Conservation (phyloP, 2,113 vertebrate genomes). For the Bombycilla garrulus region DNA sequence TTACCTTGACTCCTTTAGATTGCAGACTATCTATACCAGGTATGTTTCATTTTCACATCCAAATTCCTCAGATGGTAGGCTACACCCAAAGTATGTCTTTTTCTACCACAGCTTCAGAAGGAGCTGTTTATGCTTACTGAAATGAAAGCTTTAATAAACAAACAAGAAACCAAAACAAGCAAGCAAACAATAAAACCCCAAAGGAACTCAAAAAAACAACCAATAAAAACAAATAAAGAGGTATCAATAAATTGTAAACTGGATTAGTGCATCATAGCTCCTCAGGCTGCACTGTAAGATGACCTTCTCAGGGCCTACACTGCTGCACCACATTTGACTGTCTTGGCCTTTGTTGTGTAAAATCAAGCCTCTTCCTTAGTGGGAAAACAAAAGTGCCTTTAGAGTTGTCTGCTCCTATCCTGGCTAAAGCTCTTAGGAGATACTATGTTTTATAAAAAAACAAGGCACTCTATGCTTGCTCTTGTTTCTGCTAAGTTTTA, state of each 20-base stretch:
- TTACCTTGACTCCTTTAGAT: background rate
- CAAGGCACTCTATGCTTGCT: background rate
- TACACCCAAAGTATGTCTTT: background rate
- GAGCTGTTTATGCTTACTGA: background rate
- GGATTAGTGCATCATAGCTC: background rate
- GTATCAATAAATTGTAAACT: background rate
- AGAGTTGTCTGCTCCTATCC: background rate
- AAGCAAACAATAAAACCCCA: background rate
- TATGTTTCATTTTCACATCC: background rate
- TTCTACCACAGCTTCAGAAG: background rate
- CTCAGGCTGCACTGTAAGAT: background rate
- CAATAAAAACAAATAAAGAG: fast-evolving
- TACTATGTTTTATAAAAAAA: background rate
- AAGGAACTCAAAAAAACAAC: background rate
- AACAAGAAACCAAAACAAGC: background rate
- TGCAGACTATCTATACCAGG: background rate
- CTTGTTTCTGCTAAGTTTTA: background rate
- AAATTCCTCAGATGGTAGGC: background rate
- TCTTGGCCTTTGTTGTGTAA: background rate
- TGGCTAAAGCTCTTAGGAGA: background rate
- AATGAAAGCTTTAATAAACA: background rate
- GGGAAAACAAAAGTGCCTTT: background rate
- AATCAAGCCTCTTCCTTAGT: background rate
- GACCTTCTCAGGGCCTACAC: background rate
- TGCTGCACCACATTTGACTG: background rate